Percentiles rank a stretch among this genome's conserved stretches.
These are phyloP conservation scores for Cygnus olor DNA, from an alignment of 2,797 vertebrate genomes.

Conservation along the genomic window DNA sequence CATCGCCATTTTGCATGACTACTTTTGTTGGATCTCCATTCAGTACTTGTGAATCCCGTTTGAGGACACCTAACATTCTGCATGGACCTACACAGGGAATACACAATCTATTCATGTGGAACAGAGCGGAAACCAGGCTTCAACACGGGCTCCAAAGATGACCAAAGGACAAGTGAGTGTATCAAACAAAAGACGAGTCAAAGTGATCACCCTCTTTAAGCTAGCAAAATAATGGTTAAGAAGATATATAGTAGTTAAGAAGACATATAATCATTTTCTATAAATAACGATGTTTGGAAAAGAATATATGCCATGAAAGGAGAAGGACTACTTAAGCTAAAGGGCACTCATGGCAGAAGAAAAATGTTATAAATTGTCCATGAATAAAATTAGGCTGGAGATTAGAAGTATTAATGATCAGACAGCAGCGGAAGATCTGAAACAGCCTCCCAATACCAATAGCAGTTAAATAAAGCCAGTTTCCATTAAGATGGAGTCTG, in stretches of 20 bases:
- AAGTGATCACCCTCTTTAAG: not conserved
- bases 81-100: not conserved
- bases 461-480: not conserved
- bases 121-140: not conserved
- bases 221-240: not conserved
- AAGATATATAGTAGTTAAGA: not conserved
- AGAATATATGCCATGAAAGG: conserved; percentile 4
- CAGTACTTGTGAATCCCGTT: not conserved
- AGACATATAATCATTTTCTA: not conserved
- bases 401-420: conserved; percentile 46
- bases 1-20: not conserved
- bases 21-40: not conserved
- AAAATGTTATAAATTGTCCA: conserved; percentile 41
- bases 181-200: not conserved
- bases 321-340: conserved; percentile 34
- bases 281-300: conserved; percentile 46
- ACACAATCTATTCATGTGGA: not conserved
- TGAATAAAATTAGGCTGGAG: conserved; percentile 41
- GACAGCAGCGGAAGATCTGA: not conserved
- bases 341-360: conserved; percentile 37
- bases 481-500: conserved; percentile 2
- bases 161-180: not conserved
- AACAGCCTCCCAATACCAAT: not conserved
- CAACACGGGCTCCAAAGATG: not conserved
- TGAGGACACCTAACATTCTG: not conserved